Percentiles rank a stretch among this genome's conserved stretches.
Conservation (phyloP, 2,888 invertebrate genomes). For the Drosophila mercatorum region DNA sequence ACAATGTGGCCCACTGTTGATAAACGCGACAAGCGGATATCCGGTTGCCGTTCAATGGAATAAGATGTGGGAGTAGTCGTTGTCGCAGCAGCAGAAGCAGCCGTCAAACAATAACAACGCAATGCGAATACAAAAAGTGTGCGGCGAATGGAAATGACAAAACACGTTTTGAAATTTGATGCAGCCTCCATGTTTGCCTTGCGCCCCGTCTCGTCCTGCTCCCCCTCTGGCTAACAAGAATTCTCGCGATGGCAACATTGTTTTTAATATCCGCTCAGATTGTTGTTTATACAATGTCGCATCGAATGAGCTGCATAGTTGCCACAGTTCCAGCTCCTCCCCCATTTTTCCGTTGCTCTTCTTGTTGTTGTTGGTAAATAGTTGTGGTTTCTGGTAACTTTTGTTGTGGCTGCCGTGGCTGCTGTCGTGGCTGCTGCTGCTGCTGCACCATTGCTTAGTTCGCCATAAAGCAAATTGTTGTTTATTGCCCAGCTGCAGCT, state of each 20-base stretch:
- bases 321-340: conserved; percentile 5
- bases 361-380: conserved; percentile 22
- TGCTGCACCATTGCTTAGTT: conserved; percentile 55
- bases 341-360: not conserved
- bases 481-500: conserved; percentile 56
- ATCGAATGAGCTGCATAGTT: conserved; percentile 64
- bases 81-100: not conserved
- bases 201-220: not conserved
- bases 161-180: conserved; percentile 71
- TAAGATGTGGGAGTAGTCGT: conserved; percentile 7
- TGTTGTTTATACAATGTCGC: conserved; percentile 77
- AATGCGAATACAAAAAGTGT: conserved; percentile 26
- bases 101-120: conserved; percentile 48
- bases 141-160: conserved; percentile 65
- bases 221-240: conserved; percentile 45
- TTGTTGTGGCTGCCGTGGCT: conserved; percentile 16
- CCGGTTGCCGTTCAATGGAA: conserved; percentile 64
- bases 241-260: conserved; percentile 66
- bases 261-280: conserved; percentile 80
- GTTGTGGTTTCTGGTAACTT: conserved; percentile 55
- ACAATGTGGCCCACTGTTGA: conserved; percentile 44
- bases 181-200: conserved; percentile 25
- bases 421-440: conserved; percentile 25
- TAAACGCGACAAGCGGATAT: conserved; percentile 72
- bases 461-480: conserved; percentile 73